A percentile compares a stretch with the other conserved stretches of the same genome.
These are phyloP conservation scores for Perizoma flavofasciatum DNA, from an alignment of 2,888 invertebrate species.

Conservation along the genomic window DNA sequence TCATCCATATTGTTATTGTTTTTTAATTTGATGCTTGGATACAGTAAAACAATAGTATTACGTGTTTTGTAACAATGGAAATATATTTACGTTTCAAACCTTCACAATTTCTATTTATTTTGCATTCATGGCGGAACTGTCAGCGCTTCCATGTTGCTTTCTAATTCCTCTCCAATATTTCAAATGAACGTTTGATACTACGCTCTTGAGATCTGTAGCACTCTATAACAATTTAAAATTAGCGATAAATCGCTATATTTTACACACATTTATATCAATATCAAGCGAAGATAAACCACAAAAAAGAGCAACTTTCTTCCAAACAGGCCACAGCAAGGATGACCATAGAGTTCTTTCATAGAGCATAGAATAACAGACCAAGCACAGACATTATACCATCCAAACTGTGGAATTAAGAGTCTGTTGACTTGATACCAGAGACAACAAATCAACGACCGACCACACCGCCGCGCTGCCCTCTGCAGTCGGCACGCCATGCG, in stretches of 20 bases:
- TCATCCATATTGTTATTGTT: slow-evolving; percentile 37
- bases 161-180: slow-evolving; percentile 52
- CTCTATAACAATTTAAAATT: slow-evolving; percentile 1
- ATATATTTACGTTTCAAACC: slow-evolving; percentile 56
- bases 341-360: slow-evolving; percentile 7
- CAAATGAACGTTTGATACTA: slow-evolving; percentile 6
- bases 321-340: slow-evolving; percentile 45
- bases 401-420: neutral
- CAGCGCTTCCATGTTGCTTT: slow-evolving; percentile 85
- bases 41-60: slow-evolving; percentile 45
- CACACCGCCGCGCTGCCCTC: no score
- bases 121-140: slow-evolving; percentile 85
- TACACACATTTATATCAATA: slow-evolving; percentile 31
- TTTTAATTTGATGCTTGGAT: slow-evolving; percentile 42
- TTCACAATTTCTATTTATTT: slow-evolving; percentile 83
- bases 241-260: slow-evolving; percentile 10
- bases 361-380: neutral
- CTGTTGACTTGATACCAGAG: slow-evolving; percentile 7
- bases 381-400: neutral
- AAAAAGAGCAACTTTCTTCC: slow-evolving; percentile 77
- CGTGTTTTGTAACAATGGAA: slow-evolving; percentile 44
- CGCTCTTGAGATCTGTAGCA: slow-evolving; percentile 4
- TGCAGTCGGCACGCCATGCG: no score
- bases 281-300: slow-evolving; percentile 43
- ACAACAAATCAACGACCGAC: no score